A percentile compares a stretch with the other conserved stretches of the same genome.
phyloP scores from a whole-genome alignment of 2,113 vertebrate species.

The Anolis carolinensis region DNA sequence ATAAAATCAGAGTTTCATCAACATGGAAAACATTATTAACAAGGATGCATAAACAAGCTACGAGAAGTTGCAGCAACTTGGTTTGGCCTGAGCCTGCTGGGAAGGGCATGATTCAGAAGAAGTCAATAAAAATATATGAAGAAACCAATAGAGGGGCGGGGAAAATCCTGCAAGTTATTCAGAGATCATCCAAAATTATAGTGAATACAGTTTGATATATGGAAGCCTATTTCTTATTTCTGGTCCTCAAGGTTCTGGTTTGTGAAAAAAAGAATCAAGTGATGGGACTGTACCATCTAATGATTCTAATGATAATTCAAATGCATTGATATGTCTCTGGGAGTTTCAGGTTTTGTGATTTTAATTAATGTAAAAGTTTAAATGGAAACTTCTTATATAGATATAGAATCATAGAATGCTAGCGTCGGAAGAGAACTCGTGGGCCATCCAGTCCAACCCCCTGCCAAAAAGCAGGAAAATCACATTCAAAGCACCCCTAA shows the following conservation, averaged over 20 bases:
- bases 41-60: no score
- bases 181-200: neutral
- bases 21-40: no score
- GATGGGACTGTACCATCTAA: neutral
- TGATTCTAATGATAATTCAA: neutral
- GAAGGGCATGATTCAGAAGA: no score
- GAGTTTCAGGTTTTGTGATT: neutral
- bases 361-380: neutral
- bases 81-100: no score
- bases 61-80: no score
- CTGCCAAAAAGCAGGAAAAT: no score
- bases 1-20: no score
- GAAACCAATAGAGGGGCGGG: neutral
- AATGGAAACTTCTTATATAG: neutral
- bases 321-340: neutral
- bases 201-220: neutral
- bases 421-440: no score
- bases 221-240: neutral
- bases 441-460: no score
- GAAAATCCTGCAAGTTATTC: neutral
- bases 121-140: neutral
- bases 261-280: neutral
- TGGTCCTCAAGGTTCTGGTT: neutral
- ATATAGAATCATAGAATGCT: no score
- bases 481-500: no score